phyloP scores from a whole-genome alignment of 1,140 invertebrate species.

The Papilio helenus region DNA sequence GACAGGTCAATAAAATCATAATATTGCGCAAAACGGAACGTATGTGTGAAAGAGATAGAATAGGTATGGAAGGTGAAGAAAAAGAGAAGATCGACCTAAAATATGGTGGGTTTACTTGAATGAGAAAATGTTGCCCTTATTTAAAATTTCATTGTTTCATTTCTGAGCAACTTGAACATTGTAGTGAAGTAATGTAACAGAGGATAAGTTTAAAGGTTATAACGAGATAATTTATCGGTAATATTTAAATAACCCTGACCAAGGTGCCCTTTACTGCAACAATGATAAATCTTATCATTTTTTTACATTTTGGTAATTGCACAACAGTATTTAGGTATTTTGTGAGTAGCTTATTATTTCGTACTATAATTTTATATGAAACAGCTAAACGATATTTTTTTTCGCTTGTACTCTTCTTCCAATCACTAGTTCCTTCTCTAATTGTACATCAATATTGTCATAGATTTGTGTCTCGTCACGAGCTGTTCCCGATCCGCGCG shows the following conservation, averaged over 20 bases:
- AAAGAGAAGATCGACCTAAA: background rate
- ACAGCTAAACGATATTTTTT: background rate
- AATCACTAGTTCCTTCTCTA: background rate
- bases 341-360: background rate
- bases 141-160: background rate
- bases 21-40: background rate
- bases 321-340: background rate
- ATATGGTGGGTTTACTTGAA: background rate
- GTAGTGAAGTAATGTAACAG: background rate
- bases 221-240: background rate
- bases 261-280: background rate
- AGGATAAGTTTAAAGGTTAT: background rate
- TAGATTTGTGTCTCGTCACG: constrained; percentile 93
- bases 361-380: background rate
- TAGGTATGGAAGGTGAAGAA: background rate
- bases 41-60: background rate
- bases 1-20: constrained; percentile 84
- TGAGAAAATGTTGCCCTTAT: background rate
- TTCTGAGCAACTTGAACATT: background rate
- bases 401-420: background rate
- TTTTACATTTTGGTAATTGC: background rate
- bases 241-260: background rate
- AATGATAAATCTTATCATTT: constrained; percentile 7
- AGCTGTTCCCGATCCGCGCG: constrained; percentile 96
- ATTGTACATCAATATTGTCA: background rate